Evolutionary conservation across 2,113 vertebrate genomes (phyloP).

Genomic region (Murina feae): DNA sequence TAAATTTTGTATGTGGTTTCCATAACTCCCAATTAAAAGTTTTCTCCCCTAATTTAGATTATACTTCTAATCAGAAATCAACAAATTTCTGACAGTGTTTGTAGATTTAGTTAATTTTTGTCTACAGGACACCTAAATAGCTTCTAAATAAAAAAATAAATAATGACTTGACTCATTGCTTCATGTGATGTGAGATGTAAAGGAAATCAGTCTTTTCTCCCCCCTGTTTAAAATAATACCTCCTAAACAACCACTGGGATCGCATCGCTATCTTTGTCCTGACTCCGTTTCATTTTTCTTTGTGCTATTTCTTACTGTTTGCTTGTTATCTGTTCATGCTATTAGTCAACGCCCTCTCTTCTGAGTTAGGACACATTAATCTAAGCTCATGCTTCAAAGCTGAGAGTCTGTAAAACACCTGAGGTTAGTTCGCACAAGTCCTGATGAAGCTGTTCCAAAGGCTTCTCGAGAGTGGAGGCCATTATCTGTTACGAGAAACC

Average conservation of each 20-base stretch:
- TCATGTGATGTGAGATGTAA: not conserved
- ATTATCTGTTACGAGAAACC: not conserved
- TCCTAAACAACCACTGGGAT: not conserved
- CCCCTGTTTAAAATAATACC: not conserved
- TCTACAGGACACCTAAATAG: not conserved
- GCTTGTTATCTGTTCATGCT: not conserved
- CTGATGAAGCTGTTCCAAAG: not conserved
- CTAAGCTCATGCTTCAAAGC: not conserved
- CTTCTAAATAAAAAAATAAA: not conserved
- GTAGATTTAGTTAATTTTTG: not conserved
- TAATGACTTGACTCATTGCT: not conserved
- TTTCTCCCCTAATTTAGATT: not conserved
- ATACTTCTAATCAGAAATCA: not conserved
- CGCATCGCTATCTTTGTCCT: not conserved
- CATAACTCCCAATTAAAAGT: not conserved
- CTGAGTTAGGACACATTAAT: not conserved
- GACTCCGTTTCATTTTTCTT: not conserved
- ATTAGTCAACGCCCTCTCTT: not conserved
- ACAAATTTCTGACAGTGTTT: not conserved
- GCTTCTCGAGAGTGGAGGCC: not conserved
- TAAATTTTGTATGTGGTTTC: not conserved
- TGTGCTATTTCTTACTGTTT: not conserved
- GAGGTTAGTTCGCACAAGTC: not conserved
- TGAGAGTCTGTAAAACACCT: not conserved
- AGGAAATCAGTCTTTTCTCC: not conserved